Percentiles rank a stretch among this genome's conserved stretches.
Conservation (phyloP, 1,140 invertebrate species). For the Drosophila athabasca region DNA sequence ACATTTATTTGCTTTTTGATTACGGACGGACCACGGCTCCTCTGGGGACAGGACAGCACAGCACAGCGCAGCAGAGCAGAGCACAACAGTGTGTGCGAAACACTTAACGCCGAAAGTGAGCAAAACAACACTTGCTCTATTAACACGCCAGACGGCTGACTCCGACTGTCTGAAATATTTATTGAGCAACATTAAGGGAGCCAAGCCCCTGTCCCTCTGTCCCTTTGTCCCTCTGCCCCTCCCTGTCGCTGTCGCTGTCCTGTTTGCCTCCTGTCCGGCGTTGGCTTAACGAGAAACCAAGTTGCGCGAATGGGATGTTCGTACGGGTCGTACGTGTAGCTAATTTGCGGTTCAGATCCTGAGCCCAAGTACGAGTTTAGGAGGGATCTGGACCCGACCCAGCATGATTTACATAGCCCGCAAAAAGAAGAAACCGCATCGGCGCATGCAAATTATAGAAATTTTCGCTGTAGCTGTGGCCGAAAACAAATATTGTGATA, state of each 20-base stretch:
- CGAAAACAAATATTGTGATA: constrained; percentile 73
- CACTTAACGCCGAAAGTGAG: constrained; percentile 83
- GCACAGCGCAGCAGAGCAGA: not conserved
- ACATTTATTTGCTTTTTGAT: constrained; percentile 76
- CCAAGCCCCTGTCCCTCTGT: not conserved
- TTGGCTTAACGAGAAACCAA: constrained; percentile 68
- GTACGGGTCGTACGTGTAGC: constrained; percentile 58
- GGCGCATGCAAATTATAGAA: constrained; percentile 80
- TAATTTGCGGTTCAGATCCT: constrained; percentile 73
- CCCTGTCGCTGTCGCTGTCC: not conserved
- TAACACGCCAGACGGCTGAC: constrained; percentile 57
- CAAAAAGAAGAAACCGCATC: constrained; percentile 26
- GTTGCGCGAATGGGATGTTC: constrained; percentile 7
- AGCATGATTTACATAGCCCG: constrained; percentile 73
- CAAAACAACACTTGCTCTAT: constrained; percentile 83
- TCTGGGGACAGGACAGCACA: not conserved
- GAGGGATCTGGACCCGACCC: not conserved
- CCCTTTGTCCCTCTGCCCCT: too few species aligned
- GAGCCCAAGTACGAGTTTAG: not conserved
- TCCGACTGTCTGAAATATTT: constrained; percentile 60
- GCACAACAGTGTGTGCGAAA: constrained; percentile 56
- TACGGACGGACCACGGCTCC: constrained; percentile 22
- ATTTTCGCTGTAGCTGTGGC: constrained; percentile 40
- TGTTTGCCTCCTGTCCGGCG: constrained; percentile 3
- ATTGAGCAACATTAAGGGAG: constrained; percentile 71